Conservation (phyloP, 2,888 invertebrate species). For the Monopis laevigella region DNA sequence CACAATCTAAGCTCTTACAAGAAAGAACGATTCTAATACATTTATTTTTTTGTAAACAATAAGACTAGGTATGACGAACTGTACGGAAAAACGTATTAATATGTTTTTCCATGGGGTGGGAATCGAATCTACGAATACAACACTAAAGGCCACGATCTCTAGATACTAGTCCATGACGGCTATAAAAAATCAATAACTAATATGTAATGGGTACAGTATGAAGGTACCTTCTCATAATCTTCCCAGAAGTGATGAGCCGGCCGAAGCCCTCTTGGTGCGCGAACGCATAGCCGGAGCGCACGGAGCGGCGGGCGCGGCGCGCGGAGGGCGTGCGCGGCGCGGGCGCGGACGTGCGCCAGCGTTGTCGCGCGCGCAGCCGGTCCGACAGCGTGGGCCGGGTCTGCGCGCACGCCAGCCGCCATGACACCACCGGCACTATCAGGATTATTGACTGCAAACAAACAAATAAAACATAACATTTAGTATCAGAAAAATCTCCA, state of each 20-base stretch:
- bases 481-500: too few species aligned
- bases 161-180: too few species aligned
- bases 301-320: constrained; percentile 86
- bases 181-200: too few species aligned
- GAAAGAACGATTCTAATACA: too few species aligned
- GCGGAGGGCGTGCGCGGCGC: constrained; percentile 87
- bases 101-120: too few species aligned
- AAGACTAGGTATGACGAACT: too few species aligned
- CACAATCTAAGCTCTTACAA: too few species aligned
- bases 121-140: too few species aligned
- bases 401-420: constrained; percentile 94
- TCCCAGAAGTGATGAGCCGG: constrained; percentile 95
- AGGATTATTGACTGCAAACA: constrained; percentile 73
- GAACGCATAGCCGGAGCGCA: constrained; percentile 96
- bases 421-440: constrained; percentile 92
- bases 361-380: constrained; percentile 82
- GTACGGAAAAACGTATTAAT: too few species aligned
- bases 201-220: too few species aligned
- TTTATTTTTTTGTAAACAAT: too few species aligned
- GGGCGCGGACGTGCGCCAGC: constrained; percentile 75
- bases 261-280: constrained; percentile 92
- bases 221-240: constrained; percentile 89
- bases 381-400: constrained; percentile 93
- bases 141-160: too few species aligned
- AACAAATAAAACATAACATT: not conserved